These are phyloP conservation scores for Acropternis orthonyx DNA, from an alignment of 2,797 vertebrate genomes.

Conservation along the genomic window DNA sequence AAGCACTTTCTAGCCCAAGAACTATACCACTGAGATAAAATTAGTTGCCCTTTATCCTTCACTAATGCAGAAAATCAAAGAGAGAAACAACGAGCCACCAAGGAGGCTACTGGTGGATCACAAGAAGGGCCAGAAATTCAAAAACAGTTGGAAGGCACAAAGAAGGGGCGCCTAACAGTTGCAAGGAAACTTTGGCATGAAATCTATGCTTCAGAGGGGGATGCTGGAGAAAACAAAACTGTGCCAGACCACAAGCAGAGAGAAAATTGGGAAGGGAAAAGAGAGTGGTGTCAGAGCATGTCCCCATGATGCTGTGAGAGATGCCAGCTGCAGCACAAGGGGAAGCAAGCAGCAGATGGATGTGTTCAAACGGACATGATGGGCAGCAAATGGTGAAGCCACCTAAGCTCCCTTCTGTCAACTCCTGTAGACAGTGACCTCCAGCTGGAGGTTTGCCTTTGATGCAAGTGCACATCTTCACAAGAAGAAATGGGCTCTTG, in stretches of 20 bases:
- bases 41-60: neutral
- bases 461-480: neutral
- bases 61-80: neutral
- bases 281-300: neutral
- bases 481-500: neutral
- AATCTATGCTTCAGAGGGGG: neutral
- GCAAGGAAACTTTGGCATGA: conserved; percentile 8
- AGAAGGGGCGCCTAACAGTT: neutral
- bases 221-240: neutral
- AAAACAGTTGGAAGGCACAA: neutral
- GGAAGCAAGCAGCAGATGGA: conserved; percentile 49
- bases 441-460: neutral
- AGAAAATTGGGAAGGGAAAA: neutral
- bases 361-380: neutral
- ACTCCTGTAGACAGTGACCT: neutral
- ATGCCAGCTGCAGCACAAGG: conserved; percentile 28
- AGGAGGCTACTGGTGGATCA: neutral
- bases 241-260: conserved; percentile 27
- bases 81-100: neutral
- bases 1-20: neutral
- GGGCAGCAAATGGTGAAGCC: conserved; percentile 27
- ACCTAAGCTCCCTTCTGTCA: neutral
- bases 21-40: neutral
- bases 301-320: neutral
- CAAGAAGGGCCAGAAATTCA: neutral